Evolutionary conservation across 37 sponge, comb jelly and placozoan species (phyloP), one percentile per base, ranked within the genome.

Genomic region (Aphrocallistes beatrix): DNA sequence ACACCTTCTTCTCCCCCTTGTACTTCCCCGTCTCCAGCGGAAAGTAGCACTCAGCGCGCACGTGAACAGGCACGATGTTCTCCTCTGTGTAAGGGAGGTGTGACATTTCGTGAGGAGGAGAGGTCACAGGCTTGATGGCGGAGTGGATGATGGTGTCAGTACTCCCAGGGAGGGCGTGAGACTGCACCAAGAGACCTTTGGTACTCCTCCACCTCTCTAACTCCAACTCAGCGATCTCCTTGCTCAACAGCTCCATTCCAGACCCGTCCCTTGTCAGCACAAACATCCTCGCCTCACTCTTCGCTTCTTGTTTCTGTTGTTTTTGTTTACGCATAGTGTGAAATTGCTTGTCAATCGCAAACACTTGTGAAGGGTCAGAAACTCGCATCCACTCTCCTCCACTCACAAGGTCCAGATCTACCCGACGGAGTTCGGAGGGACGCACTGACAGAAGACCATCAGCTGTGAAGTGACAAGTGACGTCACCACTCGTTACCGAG

Each of bases 21-120:
- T 60, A 21, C 34, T 13, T 60, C 28, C n/a, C n/a, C 34, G n/a
- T 3, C 28, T 28, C 75, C 3, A 60, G 75, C 10, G 75, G 75
- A 30, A 60, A 60, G 34, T 60, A 60, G 34, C n/a, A 60, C 75
- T 60, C 28, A 13, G 75, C n/a, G 28, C 75, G 10, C 75, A 60
- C 28, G 75, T 60, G 25, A 3, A 60, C 34, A 60, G 75, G 75
- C 3, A 60, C 34, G 3, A 60, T 60, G 75, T 60, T 30, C 6
- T 3, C 75, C 75, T 60, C 75, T 60, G 75, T 60, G 34, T 60
- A 60, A 13, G 75, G 75, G 75, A 60, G 75, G 75, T 60, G 75
- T 60, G 75, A 32, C 17, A 3, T 32, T 30, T 60, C 34, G 75
- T 60, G 75, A 13, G 75, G n/a, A 30, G 75, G 75, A 3, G 75